Evolutionary conservation across 2,113 vertebrate species (phyloP).

Genomic region (Lophotis ruficrista): DNA sequence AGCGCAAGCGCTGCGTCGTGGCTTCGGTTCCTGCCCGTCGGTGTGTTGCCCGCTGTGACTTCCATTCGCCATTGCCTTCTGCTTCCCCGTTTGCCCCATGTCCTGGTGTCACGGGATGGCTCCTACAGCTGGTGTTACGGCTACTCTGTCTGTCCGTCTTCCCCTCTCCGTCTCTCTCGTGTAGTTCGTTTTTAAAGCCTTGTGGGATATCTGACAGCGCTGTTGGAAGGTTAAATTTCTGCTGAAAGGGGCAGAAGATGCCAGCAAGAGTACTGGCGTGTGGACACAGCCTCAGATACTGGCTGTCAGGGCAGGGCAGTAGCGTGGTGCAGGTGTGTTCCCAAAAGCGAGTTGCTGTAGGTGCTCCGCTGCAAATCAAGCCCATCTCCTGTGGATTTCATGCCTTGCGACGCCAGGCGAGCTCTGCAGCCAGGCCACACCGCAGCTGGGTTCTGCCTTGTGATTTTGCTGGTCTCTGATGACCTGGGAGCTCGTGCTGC

Average conservation of each 20-base stretch:
- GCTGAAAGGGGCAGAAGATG: neutral
- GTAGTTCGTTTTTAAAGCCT: slow-evolving; percentile 43
- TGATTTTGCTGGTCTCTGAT: neutral
- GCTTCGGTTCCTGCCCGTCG: neutral
- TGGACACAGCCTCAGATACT: neutral
- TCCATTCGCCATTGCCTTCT: neutral
- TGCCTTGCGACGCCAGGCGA: neutral
- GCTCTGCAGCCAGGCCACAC: neutral
- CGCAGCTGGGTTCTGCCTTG: neutral
- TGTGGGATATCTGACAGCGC: neutral
- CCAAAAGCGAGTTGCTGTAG: neutral
- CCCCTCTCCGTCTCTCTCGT: neutral
- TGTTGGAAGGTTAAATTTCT: slow-evolving; percentile 37
- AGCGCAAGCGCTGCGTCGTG: neutral
- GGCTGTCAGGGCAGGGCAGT: neutral
- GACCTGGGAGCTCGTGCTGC: neutral
- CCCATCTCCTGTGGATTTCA: neutral
- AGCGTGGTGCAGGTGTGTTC: rapidly evolving
- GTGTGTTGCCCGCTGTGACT: neutral
- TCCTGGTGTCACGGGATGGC: neutral
- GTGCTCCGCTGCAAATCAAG: neutral
- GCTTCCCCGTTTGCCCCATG: neutral
- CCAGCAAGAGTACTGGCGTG: rapidly evolving
- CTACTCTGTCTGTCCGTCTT: slow-evolving; percentile 27
- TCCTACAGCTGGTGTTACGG: neutral